Conservation (phyloP, 2,113 vertebrate genomes). For the Sphyrna mokarran region DNA sequence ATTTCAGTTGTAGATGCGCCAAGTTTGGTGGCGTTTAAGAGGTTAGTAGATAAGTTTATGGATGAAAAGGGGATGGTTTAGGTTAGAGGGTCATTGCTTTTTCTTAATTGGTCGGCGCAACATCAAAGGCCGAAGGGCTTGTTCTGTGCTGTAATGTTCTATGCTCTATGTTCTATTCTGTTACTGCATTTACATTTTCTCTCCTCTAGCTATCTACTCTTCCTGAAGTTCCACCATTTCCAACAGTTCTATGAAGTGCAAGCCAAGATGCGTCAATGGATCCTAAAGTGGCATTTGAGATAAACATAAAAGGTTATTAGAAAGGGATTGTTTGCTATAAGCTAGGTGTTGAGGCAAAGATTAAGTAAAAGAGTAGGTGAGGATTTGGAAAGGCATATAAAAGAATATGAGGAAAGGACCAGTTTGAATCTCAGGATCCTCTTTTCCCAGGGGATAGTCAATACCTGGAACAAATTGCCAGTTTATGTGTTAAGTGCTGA, state of each 20-base stretch:
- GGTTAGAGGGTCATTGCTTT: no score
- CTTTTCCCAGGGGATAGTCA: not conserved
- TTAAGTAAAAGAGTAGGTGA: not conserved
- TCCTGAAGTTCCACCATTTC: not conserved
- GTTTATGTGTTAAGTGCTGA: not conserved
- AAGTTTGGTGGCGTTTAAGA: no score
- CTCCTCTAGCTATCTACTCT: not conserved
- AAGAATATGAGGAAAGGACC: not conserved
- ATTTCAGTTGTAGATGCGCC: no score
- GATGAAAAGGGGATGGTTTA: no score
- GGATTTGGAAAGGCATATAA: not conserved
- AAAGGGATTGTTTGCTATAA: not conserved
- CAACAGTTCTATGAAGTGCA: not conserved
- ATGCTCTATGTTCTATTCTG: no score
- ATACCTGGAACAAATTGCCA: not conserved
- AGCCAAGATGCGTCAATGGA: not conserved
- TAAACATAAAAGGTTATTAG: not conserved
- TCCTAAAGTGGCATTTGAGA: not conserved
- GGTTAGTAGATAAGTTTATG: no score
- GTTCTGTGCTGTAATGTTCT: no score
- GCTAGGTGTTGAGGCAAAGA: not conserved
- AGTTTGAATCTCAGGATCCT: not conserved
- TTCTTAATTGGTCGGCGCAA: no score
- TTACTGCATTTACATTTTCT: not conserved
- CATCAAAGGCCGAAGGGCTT: no score